Conservation (phyloP, 1,140 invertebrate genomes). For the Vanessa tameamea region DNA sequence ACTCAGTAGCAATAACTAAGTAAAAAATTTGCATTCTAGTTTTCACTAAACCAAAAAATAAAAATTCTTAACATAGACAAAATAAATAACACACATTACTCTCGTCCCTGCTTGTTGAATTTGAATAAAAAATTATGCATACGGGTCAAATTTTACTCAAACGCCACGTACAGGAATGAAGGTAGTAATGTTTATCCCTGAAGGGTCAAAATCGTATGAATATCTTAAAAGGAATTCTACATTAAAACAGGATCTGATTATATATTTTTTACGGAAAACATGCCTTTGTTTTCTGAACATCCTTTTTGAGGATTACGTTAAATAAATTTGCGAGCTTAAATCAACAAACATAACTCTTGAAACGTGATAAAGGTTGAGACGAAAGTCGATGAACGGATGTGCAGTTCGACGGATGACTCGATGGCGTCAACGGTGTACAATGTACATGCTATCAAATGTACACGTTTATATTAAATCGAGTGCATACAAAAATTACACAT, state of each 20-base stretch:
- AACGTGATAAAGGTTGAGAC: conserved; percentile 9
- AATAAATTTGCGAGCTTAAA: conserved; percentile 27
- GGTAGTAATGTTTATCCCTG: conserved; percentile 11
- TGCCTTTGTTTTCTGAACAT: conserved; percentile 20
- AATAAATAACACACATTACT: conserved; percentile 34
- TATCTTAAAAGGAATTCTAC: conserved; percentile 15
- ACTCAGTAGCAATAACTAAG: too few relatives aligned
- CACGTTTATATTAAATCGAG: background rate
- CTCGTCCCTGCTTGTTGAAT: conserved; percentile 33
- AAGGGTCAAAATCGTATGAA: conserved; percentile 19
- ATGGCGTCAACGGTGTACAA: background rate
- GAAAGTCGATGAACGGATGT: background rate
- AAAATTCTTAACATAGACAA: conserved; percentile 20
- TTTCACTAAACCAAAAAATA: conserved; percentile 6
- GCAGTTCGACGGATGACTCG: background rate
- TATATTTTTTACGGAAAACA: conserved; percentile 28
- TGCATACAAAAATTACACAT: background rate
- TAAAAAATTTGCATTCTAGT: too few relatives aligned
- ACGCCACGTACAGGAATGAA: conserved; percentile 16
- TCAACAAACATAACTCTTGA: conserved; percentile 10
- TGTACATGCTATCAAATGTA: background rate
- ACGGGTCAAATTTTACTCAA: conserved; percentile 28
- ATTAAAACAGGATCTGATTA: conserved; percentile 20
- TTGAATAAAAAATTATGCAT: conserved; percentile 36
- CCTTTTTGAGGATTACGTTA: conserved; percentile 21